phyloP scores from a whole-genome alignment of 1,140 invertebrate genomes.

The Rhopalosiphum maidis region DNA sequence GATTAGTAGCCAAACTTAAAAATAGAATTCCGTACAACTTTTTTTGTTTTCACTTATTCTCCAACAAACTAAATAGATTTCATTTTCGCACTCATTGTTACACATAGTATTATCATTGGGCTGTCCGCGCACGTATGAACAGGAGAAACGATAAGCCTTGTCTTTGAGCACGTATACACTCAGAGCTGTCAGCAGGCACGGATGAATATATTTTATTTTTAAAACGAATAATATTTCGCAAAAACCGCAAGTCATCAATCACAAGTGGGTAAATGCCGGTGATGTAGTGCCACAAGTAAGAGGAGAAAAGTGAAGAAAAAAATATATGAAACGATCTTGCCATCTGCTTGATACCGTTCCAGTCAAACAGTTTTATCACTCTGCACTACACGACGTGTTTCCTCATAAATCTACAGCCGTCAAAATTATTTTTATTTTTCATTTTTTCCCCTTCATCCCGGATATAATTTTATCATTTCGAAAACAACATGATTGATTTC shows the following conservation, averaged over 20 bases:
- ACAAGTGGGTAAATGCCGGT: conserved; percentile 38
- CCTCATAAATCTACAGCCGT: conserved; percentile 53
- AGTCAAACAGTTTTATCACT: conserved; percentile 56
- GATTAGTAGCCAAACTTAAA: not conserved
- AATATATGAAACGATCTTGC: conserved; percentile 44
- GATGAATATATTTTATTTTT: conserved; percentile 56
- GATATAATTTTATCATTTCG: conserved; percentile 41
- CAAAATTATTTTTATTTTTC: conserved; percentile 48
- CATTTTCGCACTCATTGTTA: not conserved
- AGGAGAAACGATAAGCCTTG: conserved; percentile 36
- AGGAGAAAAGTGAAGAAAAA: conserved; percentile 30
- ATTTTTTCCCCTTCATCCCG: not conserved
- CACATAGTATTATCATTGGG: conserved; percentile 11
- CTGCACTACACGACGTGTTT: conserved; percentile 8
- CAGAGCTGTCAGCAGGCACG: conserved; percentile 15
- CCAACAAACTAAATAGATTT: not conserved
- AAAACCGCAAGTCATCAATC: conserved; percentile 56
- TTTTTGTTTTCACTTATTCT: not conserved
- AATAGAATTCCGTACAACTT: not conserved
- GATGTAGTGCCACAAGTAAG: conserved; percentile 39
- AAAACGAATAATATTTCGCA: conserved; percentile 48
- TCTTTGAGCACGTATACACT: conserved; percentile 34
- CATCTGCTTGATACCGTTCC: conserved; percentile 45
- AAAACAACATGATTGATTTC: conserved; percentile 39
- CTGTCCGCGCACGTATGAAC: not conserved